These are phyloP conservation scores for Rachycentron canadum DNA, from an alignment of 2,797 vertebrate genomes.

Conservation along the genomic window DNA sequence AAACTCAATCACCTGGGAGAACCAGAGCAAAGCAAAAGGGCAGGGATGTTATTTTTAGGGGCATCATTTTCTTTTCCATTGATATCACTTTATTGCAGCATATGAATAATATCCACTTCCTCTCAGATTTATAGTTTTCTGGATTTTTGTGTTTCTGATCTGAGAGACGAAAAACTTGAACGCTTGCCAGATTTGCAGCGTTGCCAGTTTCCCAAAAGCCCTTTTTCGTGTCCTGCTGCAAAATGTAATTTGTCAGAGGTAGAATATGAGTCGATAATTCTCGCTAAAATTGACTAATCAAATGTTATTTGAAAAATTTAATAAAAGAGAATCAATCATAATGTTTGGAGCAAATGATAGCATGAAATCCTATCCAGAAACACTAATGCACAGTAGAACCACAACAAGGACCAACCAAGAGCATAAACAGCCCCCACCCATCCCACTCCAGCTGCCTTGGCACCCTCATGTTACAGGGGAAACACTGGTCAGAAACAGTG, in stretches of 20 bases:
- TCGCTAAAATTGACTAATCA: background rate
- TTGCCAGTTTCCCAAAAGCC: conserved; percentile 3
- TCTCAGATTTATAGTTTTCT: background rate
- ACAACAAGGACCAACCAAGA: background rate
- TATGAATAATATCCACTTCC: conserved; percentile 13
- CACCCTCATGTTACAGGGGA: conserved; percentile 31
- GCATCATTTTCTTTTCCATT: conserved; percentile 16
- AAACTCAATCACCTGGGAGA: conserved; percentile 94
- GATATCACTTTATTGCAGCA: conserved; percentile 17
- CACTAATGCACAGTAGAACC: background rate
- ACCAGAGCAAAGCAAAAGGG: conserved; percentile 37
- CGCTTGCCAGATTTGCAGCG: conserved; percentile 1
- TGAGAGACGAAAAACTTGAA: background rate
- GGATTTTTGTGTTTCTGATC: conserved; percentile 3
- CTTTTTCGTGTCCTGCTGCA: conserved; percentile 4
- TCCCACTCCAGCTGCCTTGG: background rate
- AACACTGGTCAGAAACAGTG: conserved; percentile 24
- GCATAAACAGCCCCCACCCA: background rate
- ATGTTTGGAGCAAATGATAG: conserved; percentile 1
- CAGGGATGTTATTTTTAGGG: conserved; percentile 24
- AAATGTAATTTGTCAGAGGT: conserved; percentile 5
- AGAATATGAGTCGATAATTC: background rate
- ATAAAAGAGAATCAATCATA: background rate
- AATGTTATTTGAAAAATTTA: background rate
- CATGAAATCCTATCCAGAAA: conserved; percentile 6